A percentile compares a stretch with the other conserved stretches of the same genome.
These are phyloP conservation scores for Ruditapes philippinarum DNA, from an alignment of 1,140 invertebrate genomes.

Conservation along the genomic window DNA sequence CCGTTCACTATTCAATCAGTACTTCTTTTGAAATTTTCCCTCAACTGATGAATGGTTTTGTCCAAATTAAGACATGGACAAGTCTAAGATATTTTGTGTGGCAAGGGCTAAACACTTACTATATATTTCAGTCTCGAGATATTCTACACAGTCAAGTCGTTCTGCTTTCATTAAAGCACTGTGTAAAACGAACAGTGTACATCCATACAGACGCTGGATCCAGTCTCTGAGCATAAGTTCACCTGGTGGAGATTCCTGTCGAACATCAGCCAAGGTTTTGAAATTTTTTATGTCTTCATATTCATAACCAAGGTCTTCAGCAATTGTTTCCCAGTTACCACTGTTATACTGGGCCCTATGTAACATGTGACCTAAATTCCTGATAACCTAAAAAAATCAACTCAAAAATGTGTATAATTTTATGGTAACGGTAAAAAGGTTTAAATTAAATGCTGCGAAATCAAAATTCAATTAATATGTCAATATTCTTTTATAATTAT, in stretches of 20 bases:
- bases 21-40: too few species aligned
- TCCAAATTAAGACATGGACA: too few species aligned
- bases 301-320: slow-evolving; percentile 46
- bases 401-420: too few species aligned
- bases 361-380: slow-evolving; percentile 32
- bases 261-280: neutral
- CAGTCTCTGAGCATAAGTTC: slow-evolving; percentile 49
- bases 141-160: slow-evolving; percentile 27
- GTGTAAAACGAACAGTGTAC: slow-evolving; percentile 52
- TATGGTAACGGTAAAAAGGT: too few species aligned
- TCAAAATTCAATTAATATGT: too few species aligned
- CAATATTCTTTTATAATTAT: too few species aligned
- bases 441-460: too few species aligned
- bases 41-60: too few species aligned
- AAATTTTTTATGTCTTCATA: slow-evolving; percentile 49
- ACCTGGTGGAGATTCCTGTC: slow-evolving; percentile 13
- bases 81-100: too few species aligned
- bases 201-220: neutral
- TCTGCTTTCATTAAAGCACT: slow-evolving; percentile 25
- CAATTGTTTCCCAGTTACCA: slow-evolving; percentile 58
- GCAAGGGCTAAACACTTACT: too few species aligned
- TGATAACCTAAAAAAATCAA: slow-evolving; percentile 27
- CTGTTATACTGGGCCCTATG: slow-evolving; percentile 6
- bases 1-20: too few species aligned
- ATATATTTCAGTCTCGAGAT: slow-evolving; percentile 52